Evolutionary conservation across 2,797 vertebrate genomes (phyloP), one percentile per base, ranked within the genome.

Genomic region (Emys orbicularis): DNA sequence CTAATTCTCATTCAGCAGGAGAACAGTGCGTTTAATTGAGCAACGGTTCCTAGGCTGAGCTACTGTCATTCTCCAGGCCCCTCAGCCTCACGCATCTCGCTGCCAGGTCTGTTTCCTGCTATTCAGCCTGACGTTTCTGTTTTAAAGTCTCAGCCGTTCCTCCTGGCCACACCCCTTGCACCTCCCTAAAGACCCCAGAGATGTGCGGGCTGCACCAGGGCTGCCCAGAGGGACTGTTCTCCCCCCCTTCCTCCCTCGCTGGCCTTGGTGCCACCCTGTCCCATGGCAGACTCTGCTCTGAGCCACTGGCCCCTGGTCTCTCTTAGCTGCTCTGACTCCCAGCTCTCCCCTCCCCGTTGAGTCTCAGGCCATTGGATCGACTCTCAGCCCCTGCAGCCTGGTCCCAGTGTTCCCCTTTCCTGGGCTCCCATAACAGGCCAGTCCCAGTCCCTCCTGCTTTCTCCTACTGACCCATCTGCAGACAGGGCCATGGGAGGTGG

Each of bases 21-120:
- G 77, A 44, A 54, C 10, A 1, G 34, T 0, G 0, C 0, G 6
- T 37, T 77, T 19, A 1, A 53, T 0, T 2, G 74, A 10, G 29
- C 74, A 47, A 83, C 79, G 37, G 49, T 2, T 4, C 47, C 5
- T 0, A 41, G 2, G 8, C 80, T 2, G 0, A 6, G 65, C 79
- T 19, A 37, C 13, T 0, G 18, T 2, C 11, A 16, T 34, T 11
- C n/a, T 3, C 52, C 85, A 37, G 1, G 0, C 3, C 27, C 76
- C 37, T 81, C 6, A 2, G 11, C 1, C 25, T 8, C 50, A 54
- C 1, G 29, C 1, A 2, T 19, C 61, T 0, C 1, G 53, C 74
- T 76, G 79, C 31, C 10, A 1, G 79, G 47, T 0, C 59, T 31
- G 2, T 87, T 85, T 90, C 93, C 84, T 56, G 59, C 80, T 57